Conservation (phyloP, 1,140 invertebrate species). For the Drosophila pachea region DNA sequence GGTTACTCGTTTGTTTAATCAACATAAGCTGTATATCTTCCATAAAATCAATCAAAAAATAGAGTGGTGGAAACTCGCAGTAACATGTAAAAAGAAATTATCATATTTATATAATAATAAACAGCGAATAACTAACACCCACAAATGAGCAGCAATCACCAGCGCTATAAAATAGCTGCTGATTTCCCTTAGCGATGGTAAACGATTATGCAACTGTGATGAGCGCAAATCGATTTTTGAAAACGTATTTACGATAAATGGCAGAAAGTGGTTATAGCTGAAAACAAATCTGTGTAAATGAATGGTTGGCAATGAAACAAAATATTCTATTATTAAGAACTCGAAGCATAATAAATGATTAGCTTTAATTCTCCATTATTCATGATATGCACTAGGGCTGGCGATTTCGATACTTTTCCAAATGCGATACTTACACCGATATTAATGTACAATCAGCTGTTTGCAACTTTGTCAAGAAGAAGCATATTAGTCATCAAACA, state of each 20-base stretch:
- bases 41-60: too few species aligned
- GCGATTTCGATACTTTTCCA: not conserved
- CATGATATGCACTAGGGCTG: not conserved
- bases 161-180: not conserved
- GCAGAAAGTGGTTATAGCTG: not conserved
- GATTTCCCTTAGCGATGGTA: not conserved
- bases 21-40: not conserved
- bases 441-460: constrained; percentile 39
- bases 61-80: not conserved
- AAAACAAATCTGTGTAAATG: not conserved
- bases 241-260: not conserved
- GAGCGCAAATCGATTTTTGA: not conserved
- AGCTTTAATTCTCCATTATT: too few species aligned
- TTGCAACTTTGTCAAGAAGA: constrained; percentile 31
- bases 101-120: too few species aligned
- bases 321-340: too few species aligned
- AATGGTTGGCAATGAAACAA: too few species aligned
- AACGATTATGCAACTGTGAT: not conserved
- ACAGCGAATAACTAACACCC: not conserved
- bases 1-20: not conserved
- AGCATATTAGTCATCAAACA: constrained; percentile 73
- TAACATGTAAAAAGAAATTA: not conserved
- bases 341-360: too few species aligned
- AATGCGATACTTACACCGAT: constrained; percentile 13
- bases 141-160: not conserved